Evolutionary conservation across 2,888 invertebrate species (phyloP), one percentile per base, ranked within the genome.

Genomic region (Synanthedon formicaeformis): DNA sequence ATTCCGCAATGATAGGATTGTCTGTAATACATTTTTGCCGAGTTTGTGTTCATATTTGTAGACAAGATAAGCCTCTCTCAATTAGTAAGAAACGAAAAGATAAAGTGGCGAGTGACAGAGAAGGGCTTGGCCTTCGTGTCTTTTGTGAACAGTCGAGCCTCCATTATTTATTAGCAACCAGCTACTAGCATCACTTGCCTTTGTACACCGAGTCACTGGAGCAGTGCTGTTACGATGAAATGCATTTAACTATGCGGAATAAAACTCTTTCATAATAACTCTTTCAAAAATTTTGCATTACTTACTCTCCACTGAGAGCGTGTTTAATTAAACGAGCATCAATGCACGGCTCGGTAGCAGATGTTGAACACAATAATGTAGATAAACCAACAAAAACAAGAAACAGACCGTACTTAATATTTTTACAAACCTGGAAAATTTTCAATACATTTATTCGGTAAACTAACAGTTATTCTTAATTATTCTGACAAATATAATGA

Each of bases 61-160:
- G 12, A 45, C 45, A 14, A n/a, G 45, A 45, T 13, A 45, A 45
- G 45, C 45, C 60, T 65, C 66, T 67, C 69, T 72, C 72, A 72
- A 73, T 73, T 71, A 72, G 65, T 61, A 62, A 59, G 62, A 63
- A 62, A 64, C 62, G 60, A 66, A 65, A 70, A 69, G 66, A 71
- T 67, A 69, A 73, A 58, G 67, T 69, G 65, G 62, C 63, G 67
- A 64, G 62, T 68, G 71, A 69, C 69, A 61, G 55, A 60, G 63
- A 61, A 64, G 45, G n/a, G 13, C 13, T n/a, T n/a, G 13, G 45
- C 45, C 45, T 45, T 59, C 60, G 57, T 64, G 60, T 61, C 64
- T 64, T 67, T 67, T 65, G 64, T 62, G 64, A 63, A 61, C 58
- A 48, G 50, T 27, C 50, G 56, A 60, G 60, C 61, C 61, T 66